Evolutionary conservation across 2,797 vertebrate genomes (phyloP).

Genomic region (Sebastes diaconus): DNA sequence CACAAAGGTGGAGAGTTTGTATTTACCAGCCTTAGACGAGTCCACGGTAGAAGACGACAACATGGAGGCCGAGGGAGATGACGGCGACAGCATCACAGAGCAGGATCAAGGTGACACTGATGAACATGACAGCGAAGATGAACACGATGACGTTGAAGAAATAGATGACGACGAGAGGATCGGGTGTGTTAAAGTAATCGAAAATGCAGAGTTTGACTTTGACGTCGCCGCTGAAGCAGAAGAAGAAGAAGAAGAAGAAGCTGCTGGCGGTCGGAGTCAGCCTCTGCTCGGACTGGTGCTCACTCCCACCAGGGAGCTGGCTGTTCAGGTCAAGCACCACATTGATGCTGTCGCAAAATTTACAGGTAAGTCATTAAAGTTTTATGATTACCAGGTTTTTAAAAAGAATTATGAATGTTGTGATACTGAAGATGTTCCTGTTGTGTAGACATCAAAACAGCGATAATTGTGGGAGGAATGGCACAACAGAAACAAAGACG

Average conservation of each 20-base stretch:
- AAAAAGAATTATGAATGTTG: neutral
- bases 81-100: slow-evolving; percentile 28
- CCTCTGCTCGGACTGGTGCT: slow-evolving; percentile 94
- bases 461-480: slow-evolving; percentile 95
- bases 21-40: slow-evolving; percentile 47
- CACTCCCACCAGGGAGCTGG: slow-evolving; percentile 95
- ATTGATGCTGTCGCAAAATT: slow-evolving; percentile 93
- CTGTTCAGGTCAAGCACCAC: slow-evolving; percentile 96
- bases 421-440: neutral
- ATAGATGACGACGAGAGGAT: slow-evolving; percentile 35
- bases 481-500: slow-evolving; percentile 91
- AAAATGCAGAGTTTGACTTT: slow-evolving; percentile 68
- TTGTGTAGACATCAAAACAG: slow-evolving; percentile 89
- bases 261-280: slow-evolving; percentile 30
- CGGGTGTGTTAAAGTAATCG: slow-evolving; percentile 72
- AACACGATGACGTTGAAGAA: slow-evolving; percentile 20
- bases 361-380: slow-evolving; percentile 83
- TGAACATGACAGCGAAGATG: slow-evolving; percentile 51
- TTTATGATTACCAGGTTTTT: neutral
- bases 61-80: slow-evolving; percentile 5
- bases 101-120: slow-evolving; percentile 41
- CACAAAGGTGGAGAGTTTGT: slow-evolving; percentile 60
- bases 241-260: neutral
- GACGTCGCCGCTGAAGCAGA: neutral
- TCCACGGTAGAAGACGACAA: slow-evolving; percentile 4